Evolutionary conservation across 2,113 vertebrate species (phyloP), one percentile per base, ranked within the genome.

Genomic region (Isurus oxyrinchus): DNA sequence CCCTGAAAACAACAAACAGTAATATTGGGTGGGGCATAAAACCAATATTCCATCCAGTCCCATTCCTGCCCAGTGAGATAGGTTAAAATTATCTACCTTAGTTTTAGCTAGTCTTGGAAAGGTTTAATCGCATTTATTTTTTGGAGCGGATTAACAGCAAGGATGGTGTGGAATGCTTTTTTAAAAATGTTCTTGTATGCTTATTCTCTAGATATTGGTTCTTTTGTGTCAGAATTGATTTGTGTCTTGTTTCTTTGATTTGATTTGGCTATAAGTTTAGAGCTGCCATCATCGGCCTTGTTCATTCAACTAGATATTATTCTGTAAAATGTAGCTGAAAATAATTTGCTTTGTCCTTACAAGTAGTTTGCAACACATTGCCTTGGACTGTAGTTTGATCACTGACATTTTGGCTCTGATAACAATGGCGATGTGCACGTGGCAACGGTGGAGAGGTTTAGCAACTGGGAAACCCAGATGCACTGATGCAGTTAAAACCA

Each of bases 201-300:
- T 66, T 63, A 94, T 94, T 94, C 57, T 40, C 88, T n/a, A 31
- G 8, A 2, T 94, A 6, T 40, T 44, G 25, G 59, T 40, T 40
- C 25, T 14, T 13, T 53, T 94, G 59, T 66, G 59, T 61, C 59
- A 94, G 59, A 66, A 94, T 94, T 94, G 91, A 94, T 94, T 94
- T 94, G 91, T 94, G 91, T 66, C 55, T 94, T 61, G 91, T 94
- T 94, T 94, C 91, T 40, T 66, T 63, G 59, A 94, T n/a, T n/a
- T 66, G 59, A 94, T 61, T n/a, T 94, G 59, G 10, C 59, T 23
- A 27, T 27, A 59, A 66, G 35, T 66, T 94, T 63, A 63, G 35
- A 94, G 59, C 6, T n/a, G 91, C 91, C 91, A 94, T 66, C 91
- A 94, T 63, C 91, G 19, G 91, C 91, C 59, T 94, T 94, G 59